Evolutionary conservation across 2,888 invertebrate species (phyloP), one percentile per base, ranked within the genome.

Genomic region (Chesias legatella): DNA sequence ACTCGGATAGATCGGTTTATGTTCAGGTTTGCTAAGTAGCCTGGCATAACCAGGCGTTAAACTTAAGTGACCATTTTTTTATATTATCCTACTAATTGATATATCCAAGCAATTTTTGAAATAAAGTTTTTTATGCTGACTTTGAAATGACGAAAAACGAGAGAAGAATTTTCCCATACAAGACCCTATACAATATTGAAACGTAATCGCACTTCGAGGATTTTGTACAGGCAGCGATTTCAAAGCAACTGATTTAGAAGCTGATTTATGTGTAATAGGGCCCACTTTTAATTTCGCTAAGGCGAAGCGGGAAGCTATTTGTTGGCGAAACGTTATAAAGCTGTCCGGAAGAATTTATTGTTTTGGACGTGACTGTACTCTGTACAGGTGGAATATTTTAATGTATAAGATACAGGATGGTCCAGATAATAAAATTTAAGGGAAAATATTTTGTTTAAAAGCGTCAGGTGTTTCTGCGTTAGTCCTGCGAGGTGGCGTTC

Each of bases 211-310:
- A 21, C 45, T 51, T 53, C 38, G 38, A 25, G 38, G 38, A 41
- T 42, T 42, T 35, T 39, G 49, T 39, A 48, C 43, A 33, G 35
- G 43, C 36, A 38, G 34, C 51, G 36, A 54, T 50, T 47, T 56
- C 60, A 69, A 56, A 54, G 36, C 56, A 56, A 51, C 61, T 69
- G 72, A 71, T 73, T 75, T 71, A 60, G 53, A 52, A 55, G 40
- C 54, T 73, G 80, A 84, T 82, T 84, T 81, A 83, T 79, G 69
- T 60, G 63, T 68, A 78, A 73, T 75, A 77, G 69, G 73, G 36
- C 70, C 66, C 69, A 71, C 73, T 69, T 82, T 83, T 83, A 83
- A 82, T 82, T 83, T 81, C 78, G 66, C 71, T 66, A 61, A 63
- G 49, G 57, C 62, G 58, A 60, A 61, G 63, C 63, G 65, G 67